Base-by-base conservation (phyloP, 2,797 vertebrate species). In the Apogon talboti region DNA sequence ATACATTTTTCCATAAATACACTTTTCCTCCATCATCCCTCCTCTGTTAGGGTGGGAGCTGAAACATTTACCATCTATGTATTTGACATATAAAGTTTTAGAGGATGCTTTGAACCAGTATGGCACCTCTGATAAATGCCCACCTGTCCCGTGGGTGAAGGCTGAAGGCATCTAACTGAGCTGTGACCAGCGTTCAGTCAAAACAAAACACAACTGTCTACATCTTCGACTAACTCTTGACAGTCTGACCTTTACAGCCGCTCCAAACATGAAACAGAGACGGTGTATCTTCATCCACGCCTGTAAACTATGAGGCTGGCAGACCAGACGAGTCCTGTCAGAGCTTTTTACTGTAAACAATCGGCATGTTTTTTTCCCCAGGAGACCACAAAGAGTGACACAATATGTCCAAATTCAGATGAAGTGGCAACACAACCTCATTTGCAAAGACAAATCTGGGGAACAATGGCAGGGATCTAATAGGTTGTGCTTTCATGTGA, bases 181-280 rank as follows among this genome's bases (percentile, higher is more conserved):
- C 18, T 28, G 3, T 52, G 73, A 71, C 56, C 67, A 51, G 50
- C 60, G 55, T 72, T 85, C 50, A 71, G 16, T 83, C 72, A 35
- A 65, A 53, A 53, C 57, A 59, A 74, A 76, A 76, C 57, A 67
- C 7, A 21, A 73, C 49, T 57, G 59, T 74, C 77, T 71, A 52
- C 38, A 37, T 18, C 60, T 74, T 44, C 63, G 28, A 87, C 81
- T 58, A 82, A 71, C 66, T 80, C 63, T 76, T 64, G 64, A 14
- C 75, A 41, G 46, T 50, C 59, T 86, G 89, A 89, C 88, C 86
- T 91, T 91, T 88, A 56, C 62, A 67, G 70, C 57, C 42, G 80
- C 74, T 66, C 55, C 65, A 56, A 67, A 78, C 51, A 55, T 24
- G 1, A 7, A n/a, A 57, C 48, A 74, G 49, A 76, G 30, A 64